Base-by-base conservation (phyloP, 2,888 invertebrate species). In the Pogonocherus hispidulus region DNA sequence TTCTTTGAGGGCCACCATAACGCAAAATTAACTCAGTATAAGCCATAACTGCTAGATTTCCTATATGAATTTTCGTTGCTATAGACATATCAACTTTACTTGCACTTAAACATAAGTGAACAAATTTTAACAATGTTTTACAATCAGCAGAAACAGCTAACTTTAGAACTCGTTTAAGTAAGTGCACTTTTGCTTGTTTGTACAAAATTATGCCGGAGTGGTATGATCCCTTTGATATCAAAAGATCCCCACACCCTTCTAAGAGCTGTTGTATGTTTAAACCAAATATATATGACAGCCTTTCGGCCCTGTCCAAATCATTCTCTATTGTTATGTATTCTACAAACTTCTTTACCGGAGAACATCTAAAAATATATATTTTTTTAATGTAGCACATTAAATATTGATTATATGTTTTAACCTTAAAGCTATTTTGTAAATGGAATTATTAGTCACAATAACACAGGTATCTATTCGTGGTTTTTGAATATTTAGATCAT, bases 221-320 rank as follows among this genome's bases (percentile, higher is more conserved):
- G 69, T 93, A 90, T 75, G 92, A 91, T 11, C 92, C 91, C 69
- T 92, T 90, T 2, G 92, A 89, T 80, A 97, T 87, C 79, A 94
- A 88, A 83, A 93, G 88, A 84, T 96, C 96, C 0, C 95, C 95
- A 27, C 95, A 93, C 76, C 91, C 90, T 82, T 94, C 93, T 73
- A 96, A 87, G 59, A 92, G 85, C 62, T 90, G 88, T 70, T 91
- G 90, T 55, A 93, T 86, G 77, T 91, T 90, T 60, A 92, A 84
- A 54, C 89, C 89, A 79, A 90, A 90, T 56, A 90, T 86, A 55
- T 87, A 83, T 0, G 90, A 89, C 44, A 91, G 81, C 76, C 87
- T 87, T 76, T 89, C 90, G 5, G 91, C 90, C 78, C 86, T 86
- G 47, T 87, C 87, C 5, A 89, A 79, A 76, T 90, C 88, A 68